Evolutionary conservation across 2,888 invertebrate genomes (phyloP).

Genomic region (Morpho deidamia): DNA sequence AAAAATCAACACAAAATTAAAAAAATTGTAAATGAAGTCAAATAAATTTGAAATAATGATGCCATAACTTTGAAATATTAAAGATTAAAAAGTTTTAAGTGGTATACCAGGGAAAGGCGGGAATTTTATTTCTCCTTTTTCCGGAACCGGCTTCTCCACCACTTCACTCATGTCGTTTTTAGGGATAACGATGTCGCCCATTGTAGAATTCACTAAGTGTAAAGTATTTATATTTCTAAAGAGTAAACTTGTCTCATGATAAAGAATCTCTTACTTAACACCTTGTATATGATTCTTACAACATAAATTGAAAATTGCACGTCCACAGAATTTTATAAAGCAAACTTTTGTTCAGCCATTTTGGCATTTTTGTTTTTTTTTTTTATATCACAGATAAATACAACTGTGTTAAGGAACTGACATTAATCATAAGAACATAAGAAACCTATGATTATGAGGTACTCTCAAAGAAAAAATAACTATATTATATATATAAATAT

Average conservation of each 20-base stretch:
- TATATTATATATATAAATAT: too few relatives aligned
- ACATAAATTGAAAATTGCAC: slow-evolving; percentile 11
- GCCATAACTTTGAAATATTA: not conserved
- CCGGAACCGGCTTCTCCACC: slow-evolving; percentile 58
- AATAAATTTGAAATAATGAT: not conserved
- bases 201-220: slow-evolving; percentile 33
- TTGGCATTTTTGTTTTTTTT: slow-evolving; percentile 40
- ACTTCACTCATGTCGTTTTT: slow-evolving; percentile 42
- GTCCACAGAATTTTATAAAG: slow-evolving; percentile 24
- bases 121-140: slow-evolving; percentile 48
- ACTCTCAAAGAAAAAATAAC: too few relatives aligned
- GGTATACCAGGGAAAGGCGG: slow-evolving; percentile 67
- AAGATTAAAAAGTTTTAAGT: not conserved
- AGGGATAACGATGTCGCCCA: slow-evolving; percentile 56
- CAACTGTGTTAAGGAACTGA: not conserved
- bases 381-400: not conserved
- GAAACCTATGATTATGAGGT: too few relatives aligned
- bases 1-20: too few relatives aligned
- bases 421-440: too few relatives aligned
- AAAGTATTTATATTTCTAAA: not conserved
- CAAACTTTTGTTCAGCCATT: slow-evolving; percentile 44
- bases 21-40: not conserved
- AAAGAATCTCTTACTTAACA: not conserved
- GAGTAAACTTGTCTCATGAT: slow-evolving; percentile 12
- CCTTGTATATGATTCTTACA: slow-evolving; percentile 2